A percentile compares a stretch with the other conserved stretches of the same genome.
These are phyloP conservation scores for Yoshiicerus persimilis DNA, from an alignment of 1,140 invertebrate species.

Conservation along the genomic window DNA sequence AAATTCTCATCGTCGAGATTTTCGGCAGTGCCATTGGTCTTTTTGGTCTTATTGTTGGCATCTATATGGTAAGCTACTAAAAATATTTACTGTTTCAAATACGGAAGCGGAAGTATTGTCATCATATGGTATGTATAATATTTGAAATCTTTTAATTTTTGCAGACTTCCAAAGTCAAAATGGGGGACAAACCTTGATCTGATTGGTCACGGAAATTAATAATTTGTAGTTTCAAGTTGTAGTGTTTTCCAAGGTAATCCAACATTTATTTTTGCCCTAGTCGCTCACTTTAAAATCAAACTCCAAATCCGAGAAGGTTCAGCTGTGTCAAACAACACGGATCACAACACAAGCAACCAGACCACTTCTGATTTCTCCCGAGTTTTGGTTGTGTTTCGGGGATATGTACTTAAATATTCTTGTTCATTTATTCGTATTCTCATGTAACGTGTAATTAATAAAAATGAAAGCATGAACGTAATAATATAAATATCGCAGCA, in stretches of 20 bases:
- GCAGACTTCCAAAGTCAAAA: constrained; percentile 62
- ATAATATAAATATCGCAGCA: too few species aligned
- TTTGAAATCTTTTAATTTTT: constrained; percentile 33
- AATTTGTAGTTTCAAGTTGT: not conserved
- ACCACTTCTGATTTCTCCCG: too few species aligned
- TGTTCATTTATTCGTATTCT: too few species aligned
- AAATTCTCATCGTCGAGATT: constrained; percentile 97
- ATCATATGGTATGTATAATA: not conserved
- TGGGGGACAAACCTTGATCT: constrained; percentile 57
- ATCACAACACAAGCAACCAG: too few species aligned
- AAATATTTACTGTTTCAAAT: not conserved
- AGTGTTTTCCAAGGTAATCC: not conserved
- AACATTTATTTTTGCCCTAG: not conserved
- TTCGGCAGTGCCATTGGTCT: constrained; percentile 97
- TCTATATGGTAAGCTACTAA: constrained; percentile 72
- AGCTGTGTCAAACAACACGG: too few species aligned
- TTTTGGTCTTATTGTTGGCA: constrained; percentile 96
- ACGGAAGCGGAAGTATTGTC: too few species aligned
- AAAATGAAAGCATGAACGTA: too few species aligned
- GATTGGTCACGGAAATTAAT: not conserved
- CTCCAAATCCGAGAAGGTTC: not conserved
- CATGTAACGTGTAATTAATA: too few species aligned
- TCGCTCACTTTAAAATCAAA: not conserved
- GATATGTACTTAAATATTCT: too few species aligned
- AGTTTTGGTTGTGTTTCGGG: too few species aligned